Percentiles rank a stretch among this genome's conserved stretches.
Evolutionary conservation across 2,888 invertebrate genomes (phyloP).

Genomic region (Galerucella calmariensis): DNA sequence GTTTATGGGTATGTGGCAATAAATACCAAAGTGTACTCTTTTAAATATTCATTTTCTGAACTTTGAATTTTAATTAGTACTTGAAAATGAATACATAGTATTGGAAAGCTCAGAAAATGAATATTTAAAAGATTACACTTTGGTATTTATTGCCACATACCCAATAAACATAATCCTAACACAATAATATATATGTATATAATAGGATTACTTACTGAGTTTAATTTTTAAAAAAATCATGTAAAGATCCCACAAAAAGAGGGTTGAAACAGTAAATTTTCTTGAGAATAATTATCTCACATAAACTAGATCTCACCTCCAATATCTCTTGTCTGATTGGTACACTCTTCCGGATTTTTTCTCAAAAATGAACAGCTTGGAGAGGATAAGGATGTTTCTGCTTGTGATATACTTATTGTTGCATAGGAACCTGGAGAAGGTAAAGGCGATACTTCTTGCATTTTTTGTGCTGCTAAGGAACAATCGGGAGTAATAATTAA

Average conservation of each 20-base stretch:
- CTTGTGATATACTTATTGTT: neutral
- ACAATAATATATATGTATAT: neutral
- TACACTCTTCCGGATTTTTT: neutral
- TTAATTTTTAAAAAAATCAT: neutral
- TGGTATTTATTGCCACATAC: too few relatives aligned
- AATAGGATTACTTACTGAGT: neutral
- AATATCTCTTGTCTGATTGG: constrained; percentile 1
- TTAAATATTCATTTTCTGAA: too few relatives aligned
- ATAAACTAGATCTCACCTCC: neutral
- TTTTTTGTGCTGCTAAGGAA: neutral
- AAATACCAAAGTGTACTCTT: too few relatives aligned
- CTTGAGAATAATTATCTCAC: constrained; percentile 2
- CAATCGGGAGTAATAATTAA: neutral
- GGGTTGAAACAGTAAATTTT: constrained; percentile 4
- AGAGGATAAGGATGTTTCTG: neutral
- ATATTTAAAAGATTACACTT: too few relatives aligned
- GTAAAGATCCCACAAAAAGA: neutral
- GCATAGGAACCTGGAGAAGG: neutral
- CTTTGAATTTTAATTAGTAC: too few relatives aligned
- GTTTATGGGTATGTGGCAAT: too few relatives aligned
- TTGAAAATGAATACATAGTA: too few relatives aligned
- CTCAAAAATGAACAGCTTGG: neutral
- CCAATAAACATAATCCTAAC: too few relatives aligned
- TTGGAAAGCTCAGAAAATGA: too few relatives aligned
- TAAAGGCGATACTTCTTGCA: neutral